These are phyloP conservation scores for Lanius ludovicianus DNA, from an alignment of 2,113 vertebrate genomes.

Conservation along the genomic window DNA sequence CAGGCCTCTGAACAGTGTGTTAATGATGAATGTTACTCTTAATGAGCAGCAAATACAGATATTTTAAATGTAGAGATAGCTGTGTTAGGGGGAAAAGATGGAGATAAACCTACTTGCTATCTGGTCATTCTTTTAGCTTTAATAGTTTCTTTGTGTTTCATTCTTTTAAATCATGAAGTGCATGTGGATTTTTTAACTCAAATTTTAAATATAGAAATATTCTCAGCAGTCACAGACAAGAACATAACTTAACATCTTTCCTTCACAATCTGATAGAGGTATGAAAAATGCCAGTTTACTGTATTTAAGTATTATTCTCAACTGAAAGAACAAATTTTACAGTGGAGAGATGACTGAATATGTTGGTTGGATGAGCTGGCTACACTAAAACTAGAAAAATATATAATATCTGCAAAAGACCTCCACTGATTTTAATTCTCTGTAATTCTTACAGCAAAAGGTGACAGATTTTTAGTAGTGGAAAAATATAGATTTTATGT, in stretches of 20 bases:
- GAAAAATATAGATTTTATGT: background rate
- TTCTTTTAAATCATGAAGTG: background rate
- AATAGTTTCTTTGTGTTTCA: background rate
- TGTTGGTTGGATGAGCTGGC: background rate
- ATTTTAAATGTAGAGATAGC: background rate
- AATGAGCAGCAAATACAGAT: background rate
- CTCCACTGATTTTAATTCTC: background rate
- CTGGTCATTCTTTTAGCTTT: background rate
- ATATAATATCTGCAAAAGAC: background rate
- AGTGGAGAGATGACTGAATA: background rate
- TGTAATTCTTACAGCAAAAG: background rate
- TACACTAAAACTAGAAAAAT: conserved; percentile 21
- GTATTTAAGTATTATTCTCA: background rate
- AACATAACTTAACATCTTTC: background rate
- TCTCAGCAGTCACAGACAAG: background rate
- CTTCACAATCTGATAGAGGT: background rate
- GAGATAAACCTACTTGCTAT: background rate
- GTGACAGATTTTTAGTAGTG: background rate
- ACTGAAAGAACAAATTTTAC: background rate
- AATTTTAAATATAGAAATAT: background rate
- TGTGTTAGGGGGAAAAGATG: background rate
- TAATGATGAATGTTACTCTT: background rate
- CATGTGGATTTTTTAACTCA: background rate
- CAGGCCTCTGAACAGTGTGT: background rate
- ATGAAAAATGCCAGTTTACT: background rate